phyloP scores from a whole-genome alignment of 2,888 invertebrate species.

The Drosophila rubida region DNA sequence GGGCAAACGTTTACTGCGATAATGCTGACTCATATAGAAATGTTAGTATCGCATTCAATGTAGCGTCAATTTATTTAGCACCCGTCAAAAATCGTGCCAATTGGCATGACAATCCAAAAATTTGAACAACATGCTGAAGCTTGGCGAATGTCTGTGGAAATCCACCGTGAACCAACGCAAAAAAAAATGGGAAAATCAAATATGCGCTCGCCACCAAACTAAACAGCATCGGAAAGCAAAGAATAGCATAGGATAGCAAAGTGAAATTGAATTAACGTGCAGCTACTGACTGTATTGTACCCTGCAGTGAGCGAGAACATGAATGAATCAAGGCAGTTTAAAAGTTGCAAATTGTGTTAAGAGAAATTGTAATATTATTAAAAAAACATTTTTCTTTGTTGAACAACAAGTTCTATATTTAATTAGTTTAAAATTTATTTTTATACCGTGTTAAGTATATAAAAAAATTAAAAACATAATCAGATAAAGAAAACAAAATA shows the following conservation, averaged over 20 bases:
- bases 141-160: constrained; percentile 30
- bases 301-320: not conserved
- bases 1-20: constrained; percentile 24
- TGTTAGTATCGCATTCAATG: constrained; percentile 38
- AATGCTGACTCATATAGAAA: constrained; percentile 33
- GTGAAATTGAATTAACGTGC: constrained; percentile 5
- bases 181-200: constrained; percentile 58
- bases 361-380: too few species aligned
- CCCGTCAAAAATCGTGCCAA: constrained; percentile 42
- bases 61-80: constrained; percentile 22
- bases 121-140: constrained; percentile 21
- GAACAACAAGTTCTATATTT: too few species aligned
- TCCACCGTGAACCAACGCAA: constrained; percentile 24
- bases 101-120: constrained; percentile 45
- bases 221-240: constrained; percentile 47
- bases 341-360: too few species aligned
- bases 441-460: too few species aligned
- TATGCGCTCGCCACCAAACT: constrained; percentile 56
- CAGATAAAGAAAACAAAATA: too few species aligned
- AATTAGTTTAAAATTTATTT: too few species aligned
- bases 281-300: not conserved
- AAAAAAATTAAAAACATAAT: too few species aligned
- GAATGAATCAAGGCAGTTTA: too few species aligned
- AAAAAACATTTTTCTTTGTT: too few species aligned
- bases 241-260: constrained; percentile 39